phyloP scores from a whole-genome alignment of 2,113 vertebrate species.

The Pipa parva region DNA sequence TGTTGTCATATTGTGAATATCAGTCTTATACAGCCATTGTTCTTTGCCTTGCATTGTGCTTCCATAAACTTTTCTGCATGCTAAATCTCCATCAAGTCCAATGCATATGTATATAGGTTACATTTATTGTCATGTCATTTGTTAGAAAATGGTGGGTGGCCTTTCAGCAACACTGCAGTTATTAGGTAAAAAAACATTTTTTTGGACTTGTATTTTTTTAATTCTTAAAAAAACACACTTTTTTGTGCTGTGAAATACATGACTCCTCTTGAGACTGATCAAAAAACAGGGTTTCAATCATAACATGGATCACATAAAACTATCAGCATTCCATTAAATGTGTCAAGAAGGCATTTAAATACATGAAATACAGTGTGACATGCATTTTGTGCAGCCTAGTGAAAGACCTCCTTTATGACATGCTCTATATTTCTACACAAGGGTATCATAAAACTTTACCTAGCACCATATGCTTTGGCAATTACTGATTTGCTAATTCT shows the following conservation, averaged over 20 bases:
- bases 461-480: slow-evolving; percentile 38
- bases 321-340: slow-evolving; percentile 39
- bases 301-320: slow-evolving; percentile 36
- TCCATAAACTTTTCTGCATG: no score
- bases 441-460: slow-evolving; percentile 34
- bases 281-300: slow-evolving; percentile 39
- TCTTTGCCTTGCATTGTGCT: no score
- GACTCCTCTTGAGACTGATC: slow-evolving; percentile 16
- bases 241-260: slow-evolving; percentile 21
- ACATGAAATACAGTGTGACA: slow-evolving; percentile 37
- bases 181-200: not conserved
- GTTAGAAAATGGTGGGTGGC: not conserved
- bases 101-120: no score
- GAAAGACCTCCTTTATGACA: slow-evolving; percentile 40
- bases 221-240: not conserved
- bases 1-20: no score
- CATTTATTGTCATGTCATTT: not conserved
- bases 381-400: slow-evolving; percentile 30
- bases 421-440: slow-evolving; percentile 39
- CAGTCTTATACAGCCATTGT: no score
- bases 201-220: not conserved
- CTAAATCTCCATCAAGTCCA: no score
- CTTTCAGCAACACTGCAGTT: not conserved
- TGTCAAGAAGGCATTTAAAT: slow-evolving; percentile 43
- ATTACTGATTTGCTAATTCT: slow-evolving; percentile 40